phyloP scores from a whole-genome alignment of 2,888 invertebrate genomes.

The Idaea straminata region DNA sequence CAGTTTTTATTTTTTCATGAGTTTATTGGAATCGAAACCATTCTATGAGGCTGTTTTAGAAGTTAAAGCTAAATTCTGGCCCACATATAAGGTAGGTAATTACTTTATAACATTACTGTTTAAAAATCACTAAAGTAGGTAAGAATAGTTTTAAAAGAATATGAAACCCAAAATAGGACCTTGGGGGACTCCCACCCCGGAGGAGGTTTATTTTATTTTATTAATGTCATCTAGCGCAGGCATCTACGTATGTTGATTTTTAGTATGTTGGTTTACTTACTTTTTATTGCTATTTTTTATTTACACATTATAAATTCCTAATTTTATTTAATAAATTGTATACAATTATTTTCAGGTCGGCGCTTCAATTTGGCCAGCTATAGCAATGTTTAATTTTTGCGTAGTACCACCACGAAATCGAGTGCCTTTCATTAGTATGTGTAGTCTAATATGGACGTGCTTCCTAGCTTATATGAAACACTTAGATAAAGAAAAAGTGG shows the following conservation, averaged over 20 bases:
- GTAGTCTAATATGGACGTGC: constrained; percentile 89
- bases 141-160: background rate
- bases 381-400: constrained; percentile 87
- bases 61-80: constrained; percentile 85
- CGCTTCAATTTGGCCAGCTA: constrained; percentile 85
- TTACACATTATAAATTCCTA: background rate
- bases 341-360: constrained; percentile 79
- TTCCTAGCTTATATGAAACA: constrained; percentile 91
- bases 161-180: too few relatives aligned
- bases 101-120: background rate
- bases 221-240: background rate
- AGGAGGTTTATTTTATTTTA: background rate
- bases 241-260: background rate
- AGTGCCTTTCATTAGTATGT: constrained; percentile 87
- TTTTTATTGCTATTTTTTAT: constrained; percentile 3
- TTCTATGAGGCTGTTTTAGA: constrained; percentile 83
- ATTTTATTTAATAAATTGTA: background rate
- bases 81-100: constrained; percentile 84
- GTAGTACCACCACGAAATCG: constrained; percentile 86
- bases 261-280: background rate
- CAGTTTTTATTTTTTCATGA: constrained; percentile 89
- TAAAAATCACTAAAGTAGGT: background rate
- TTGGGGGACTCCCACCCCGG: background rate
- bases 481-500: constrained; percentile 58
- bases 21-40: constrained; percentile 84